Percentiles rank a stretch among this genome's conserved stretches.
Evolutionary conservation across 1,140 invertebrate species (phyloP).

Genomic region (Acromyrmex heyeri): DNA sequence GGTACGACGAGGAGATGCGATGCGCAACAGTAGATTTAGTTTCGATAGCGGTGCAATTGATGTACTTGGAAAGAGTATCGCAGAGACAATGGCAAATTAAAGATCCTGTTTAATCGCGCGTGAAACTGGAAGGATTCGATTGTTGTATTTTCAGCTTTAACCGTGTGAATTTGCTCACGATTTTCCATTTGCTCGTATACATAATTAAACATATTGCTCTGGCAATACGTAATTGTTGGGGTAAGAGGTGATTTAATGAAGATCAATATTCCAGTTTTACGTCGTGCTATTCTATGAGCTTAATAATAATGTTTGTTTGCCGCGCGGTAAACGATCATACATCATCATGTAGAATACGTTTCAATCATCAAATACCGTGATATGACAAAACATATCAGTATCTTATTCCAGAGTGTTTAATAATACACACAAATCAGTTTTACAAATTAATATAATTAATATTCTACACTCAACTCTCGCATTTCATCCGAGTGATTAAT

Average conservation of each 20-base stretch:
- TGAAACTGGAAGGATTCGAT: background rate
- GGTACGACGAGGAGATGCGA: background rate
- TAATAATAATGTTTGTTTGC: constrained; percentile 35
- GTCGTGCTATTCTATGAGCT: background rate
- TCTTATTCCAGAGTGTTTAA: constrained; percentile 38
- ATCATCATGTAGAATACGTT: constrained; percentile 14
- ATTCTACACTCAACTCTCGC: background rate
- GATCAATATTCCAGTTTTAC: constrained; percentile 48
- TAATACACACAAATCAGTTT: background rate
- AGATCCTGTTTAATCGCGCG: background rate
- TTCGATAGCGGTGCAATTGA: background rate
- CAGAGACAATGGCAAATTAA: constrained; percentile 13
- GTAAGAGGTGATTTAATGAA: constrained; percentile 40
- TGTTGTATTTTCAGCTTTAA: constrained; percentile 18
- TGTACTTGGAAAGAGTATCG: background rate
- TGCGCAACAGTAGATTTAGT: constrained; percentile 6
- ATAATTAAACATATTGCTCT: constrained; percentile 28
- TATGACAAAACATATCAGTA: constrained; percentile 14
- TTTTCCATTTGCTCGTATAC: background rate
- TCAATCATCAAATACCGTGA: background rate
- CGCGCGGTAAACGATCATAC: constrained; percentile 25
- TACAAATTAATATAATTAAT: constrained; percentile 25
- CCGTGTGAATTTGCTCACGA: background rate
- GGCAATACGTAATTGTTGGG: background rate
- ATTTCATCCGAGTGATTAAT: constrained; percentile 1